Evolutionary conservation across 2,888 invertebrate genomes (phyloP).

Genomic region (Drosophila mettleri): DNA sequence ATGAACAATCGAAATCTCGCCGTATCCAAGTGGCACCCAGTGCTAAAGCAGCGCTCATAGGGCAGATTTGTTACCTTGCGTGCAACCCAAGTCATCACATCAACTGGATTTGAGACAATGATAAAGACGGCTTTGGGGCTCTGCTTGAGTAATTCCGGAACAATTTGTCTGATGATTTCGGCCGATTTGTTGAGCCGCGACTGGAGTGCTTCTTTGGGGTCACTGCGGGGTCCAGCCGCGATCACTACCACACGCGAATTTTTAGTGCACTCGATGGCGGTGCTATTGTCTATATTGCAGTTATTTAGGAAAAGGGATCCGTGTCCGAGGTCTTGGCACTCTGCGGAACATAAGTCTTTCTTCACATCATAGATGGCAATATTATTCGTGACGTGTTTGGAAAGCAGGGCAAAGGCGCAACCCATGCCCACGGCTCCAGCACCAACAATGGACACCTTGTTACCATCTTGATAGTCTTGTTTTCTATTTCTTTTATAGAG

Average conservation of each 20-base stretch:
- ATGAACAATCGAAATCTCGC: not conserved
- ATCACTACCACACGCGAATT: conserved; percentile 92
- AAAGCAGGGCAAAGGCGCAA: conserved; percentile 91
- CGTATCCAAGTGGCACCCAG: conserved; percentile 4
- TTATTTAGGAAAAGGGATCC: conserved; percentile 91
- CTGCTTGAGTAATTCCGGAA: conserved; percentile 86
- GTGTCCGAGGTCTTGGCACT: conserved; percentile 85
- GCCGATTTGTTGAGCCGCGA: conserved; percentile 93
- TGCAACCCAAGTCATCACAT: conserved; percentile 1
- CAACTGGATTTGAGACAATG: not conserved
- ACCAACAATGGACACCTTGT: conserved; percentile 89
- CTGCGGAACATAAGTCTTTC: conserved; percentile 88
- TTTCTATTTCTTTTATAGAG: conserved; percentile 24
- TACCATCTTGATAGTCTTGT: conserved; percentile 22
- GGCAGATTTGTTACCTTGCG: not conserved
- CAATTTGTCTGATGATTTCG: conserved; percentile 91
- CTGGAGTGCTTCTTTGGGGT: conserved; percentile 90
- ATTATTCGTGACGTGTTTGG: conserved; percentile 91
- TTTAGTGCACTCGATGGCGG: conserved; percentile 89
- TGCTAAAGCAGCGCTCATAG: conserved; percentile 6
- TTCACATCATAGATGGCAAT: conserved; percentile 91
- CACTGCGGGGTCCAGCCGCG: conserved; percentile 94
- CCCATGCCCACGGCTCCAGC: conserved; percentile 95
- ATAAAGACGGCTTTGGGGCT: conserved; percentile 5
- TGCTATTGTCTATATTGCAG: conserved; percentile 88